Base-by-base conservation (phyloP, 2,113 vertebrate species). In the Zingel zingel region DNA sequence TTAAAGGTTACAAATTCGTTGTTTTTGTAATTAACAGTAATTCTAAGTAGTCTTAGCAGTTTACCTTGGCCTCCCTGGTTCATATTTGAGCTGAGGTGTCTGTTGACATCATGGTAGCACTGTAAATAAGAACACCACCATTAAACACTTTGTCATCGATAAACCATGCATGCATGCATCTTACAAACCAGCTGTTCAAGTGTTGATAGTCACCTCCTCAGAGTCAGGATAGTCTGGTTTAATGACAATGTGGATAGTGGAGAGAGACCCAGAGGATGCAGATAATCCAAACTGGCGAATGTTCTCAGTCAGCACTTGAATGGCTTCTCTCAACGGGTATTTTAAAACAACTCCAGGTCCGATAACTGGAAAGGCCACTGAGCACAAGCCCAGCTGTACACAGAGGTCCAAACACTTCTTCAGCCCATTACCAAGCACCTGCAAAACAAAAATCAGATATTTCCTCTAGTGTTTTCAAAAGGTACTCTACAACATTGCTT, bases 321-420 rank as follows among this genome's bases (percentile, higher is more conserved):
- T 21, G 0, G 93, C 93, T 25, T 88, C 82, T 27, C 21, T 80
- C 48, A 71, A 36, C 0, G 81, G 50, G 30, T 84, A 89, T 16
- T 83, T 87, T 3, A 95, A 70, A 45, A 13, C 59, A 1, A 48
- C 0, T 5, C 93, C 94, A 0, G 88, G 90, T 68, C 95, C 95
- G 3, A 95, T 94, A 10, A 95, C 19, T 1, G 94, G 90, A 21
- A 95, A 56, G 14, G 92, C 89, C 2, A 95, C 82, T 0, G 92
- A 93, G 58, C 3, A 6, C 16, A 76, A 83, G 1, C 30, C 16
- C 12, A 88, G 84, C 69, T 86, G 77, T 13, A 77, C 77, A 89
- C 91, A 95, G 47, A 88, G 76, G 27, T 85, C 81, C 61, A 95
- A 77, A 56, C 86, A 92, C 4, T 0, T 64, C 25, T 43, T 61